A percentile compares a stretch with the other conserved stretches of the same genome.
Evolutionary conservation across 2,113 vertebrate species (phyloP).

Genomic region (Eolophus roseicapilla): DNA sequence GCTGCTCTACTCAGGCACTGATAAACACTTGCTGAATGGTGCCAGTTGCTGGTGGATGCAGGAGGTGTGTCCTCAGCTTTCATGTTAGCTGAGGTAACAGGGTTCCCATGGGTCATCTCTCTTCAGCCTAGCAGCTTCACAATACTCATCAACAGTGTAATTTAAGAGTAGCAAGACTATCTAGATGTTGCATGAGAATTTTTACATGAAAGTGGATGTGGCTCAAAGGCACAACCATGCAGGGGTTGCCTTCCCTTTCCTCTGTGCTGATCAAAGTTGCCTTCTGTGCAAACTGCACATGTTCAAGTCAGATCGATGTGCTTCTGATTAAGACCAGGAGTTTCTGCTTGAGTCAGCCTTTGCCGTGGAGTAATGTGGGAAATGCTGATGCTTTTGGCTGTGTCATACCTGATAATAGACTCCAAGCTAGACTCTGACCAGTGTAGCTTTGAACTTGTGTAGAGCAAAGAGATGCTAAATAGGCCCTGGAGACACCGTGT

Average conservation of each 20-base stretch:
- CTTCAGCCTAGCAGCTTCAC: neutral
- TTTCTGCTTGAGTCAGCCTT: neutral
- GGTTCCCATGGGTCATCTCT: neutral
- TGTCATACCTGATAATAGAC: neutral
- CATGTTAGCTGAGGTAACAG: neutral
- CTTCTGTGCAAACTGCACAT: neutral
- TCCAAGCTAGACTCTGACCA: neutral
- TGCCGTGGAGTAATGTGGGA: accelerated
- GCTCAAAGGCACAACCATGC: neutral
- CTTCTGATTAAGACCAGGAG: neutral
- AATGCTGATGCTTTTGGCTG: neutral
- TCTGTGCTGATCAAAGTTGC: neutral
- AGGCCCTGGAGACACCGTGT: neutral
- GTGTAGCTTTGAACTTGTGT: neutral
- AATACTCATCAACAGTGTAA: neutral
- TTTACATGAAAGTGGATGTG: neutral
- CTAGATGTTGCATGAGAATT: neutral
- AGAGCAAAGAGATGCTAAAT: neutral
- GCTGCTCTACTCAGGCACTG: neutral
- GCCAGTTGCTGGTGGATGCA: neutral
- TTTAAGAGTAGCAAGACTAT: neutral
- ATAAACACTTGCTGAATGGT: neutral
- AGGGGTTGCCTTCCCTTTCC: neutral
- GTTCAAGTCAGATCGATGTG: neutral
- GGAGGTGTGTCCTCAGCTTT: neutral